These are phyloP conservation scores for Ameiurus melas DNA, from an alignment of 2,113 vertebrate genomes.

Conservation along the genomic window DNA sequence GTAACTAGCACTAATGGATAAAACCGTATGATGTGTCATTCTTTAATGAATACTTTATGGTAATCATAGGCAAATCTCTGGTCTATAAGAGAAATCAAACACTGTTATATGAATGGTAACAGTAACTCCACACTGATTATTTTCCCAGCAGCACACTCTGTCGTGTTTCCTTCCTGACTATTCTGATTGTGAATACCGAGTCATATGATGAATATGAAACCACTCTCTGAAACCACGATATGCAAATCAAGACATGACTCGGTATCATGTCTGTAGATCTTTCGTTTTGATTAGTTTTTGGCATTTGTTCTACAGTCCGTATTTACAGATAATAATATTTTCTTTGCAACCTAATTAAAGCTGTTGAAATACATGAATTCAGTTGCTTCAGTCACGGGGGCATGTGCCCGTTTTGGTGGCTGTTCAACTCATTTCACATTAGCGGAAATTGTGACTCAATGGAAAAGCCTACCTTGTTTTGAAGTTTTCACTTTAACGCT, in stretches of 20 bases:
- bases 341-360: no score
- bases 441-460: conserved; percentile 5
- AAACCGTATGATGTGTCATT: neutral
- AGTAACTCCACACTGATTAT: neutral
- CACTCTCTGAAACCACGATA: neutral
- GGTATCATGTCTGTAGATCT: no score
- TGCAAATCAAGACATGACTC: neutral
- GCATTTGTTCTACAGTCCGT: neutral
- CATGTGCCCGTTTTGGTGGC: neutral
- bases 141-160: neutral
- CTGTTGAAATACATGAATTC: neutral
- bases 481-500: conserved; percentile 68
- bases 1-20: neutral
- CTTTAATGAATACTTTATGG: neutral
- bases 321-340: neutral
- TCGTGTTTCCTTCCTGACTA: neutral
- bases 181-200: neutral
- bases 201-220: neutral
- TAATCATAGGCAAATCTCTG: neutral
- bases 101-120: neutral
- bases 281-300: neutral
- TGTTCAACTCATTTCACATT: neutral
- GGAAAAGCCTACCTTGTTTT: conserved; percentile 63
- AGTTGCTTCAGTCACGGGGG: neutral
- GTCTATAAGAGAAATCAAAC: neutral